These are phyloP conservation scores for Phrynosoma platyrhinos DNA, from an alignment of 2,113 vertebrate genomes.

Conservation along the genomic window DNA sequence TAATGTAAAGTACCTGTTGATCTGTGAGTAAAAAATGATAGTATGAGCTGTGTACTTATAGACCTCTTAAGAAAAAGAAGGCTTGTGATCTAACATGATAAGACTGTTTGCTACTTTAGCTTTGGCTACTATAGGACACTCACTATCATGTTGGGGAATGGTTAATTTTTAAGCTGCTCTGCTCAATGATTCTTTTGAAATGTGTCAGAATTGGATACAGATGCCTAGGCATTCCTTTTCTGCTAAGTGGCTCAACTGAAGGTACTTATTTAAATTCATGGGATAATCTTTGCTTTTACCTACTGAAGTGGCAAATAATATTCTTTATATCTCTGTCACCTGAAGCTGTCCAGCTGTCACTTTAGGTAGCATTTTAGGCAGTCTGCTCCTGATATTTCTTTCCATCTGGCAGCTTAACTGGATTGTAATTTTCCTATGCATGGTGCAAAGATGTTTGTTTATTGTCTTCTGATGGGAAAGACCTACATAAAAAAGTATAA, in stretches of 20 bases:
- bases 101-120: background rate
- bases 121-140: too few species aligned
- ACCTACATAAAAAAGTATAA: background rate
- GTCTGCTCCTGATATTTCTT: background rate
- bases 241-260: conserved; percentile 6
- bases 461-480: background rate
- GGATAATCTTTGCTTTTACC: conserved; percentile 17
- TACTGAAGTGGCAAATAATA: conserved; percentile 7
- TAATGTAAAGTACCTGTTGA: background rate
- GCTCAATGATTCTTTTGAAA: background rate
- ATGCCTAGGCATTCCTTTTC: background rate
- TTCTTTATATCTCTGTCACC: background rate
- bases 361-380: background rate
- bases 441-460: background rate
- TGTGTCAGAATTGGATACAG: background rate
- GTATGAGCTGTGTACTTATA: background rate
- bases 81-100: background rate
- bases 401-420: background rate
- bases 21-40: background rate
- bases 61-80: background rate
- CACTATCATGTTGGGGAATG: conserved; percentile 1
- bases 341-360: background rate
- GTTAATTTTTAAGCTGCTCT: conserved; percentile 12
- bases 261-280: conserved; percentile 18
- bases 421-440: background rate